These are phyloP conservation scores for Fistularia commersonii DNA, from an alignment of 2,797 vertebrate genomes.

Conservation along the genomic window DNA sequence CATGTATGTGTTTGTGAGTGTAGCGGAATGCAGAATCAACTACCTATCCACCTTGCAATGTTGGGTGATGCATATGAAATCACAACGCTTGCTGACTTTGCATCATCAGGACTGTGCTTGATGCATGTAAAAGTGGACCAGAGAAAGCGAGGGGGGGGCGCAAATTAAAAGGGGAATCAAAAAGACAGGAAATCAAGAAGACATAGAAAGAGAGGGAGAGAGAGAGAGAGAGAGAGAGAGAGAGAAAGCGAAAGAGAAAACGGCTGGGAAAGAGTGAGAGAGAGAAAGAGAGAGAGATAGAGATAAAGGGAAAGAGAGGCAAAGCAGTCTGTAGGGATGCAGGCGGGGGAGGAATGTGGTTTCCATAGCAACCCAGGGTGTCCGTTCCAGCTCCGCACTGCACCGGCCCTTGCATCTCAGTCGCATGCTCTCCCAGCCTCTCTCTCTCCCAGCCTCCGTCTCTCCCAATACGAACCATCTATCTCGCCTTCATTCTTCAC, in stretches of 20 bases:
- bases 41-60: constrained; percentile 56
- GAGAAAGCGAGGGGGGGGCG: constrained; percentile 11
- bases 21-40: constrained; percentile 62
- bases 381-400: constrained; percentile 83
- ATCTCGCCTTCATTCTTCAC: constrained; percentile 48
- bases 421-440: constrained; percentile 43
- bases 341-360: constrained; percentile 85
- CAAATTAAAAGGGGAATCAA: no score
- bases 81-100: constrained; percentile 55
- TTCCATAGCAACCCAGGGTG: constrained; percentile 83
- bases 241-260: constrained; percentile 30
- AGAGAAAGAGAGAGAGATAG: constrained; percentile 56
- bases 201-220: no score
- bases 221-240: no score
- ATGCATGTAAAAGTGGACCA: constrained; percentile 32
- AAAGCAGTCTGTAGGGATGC: constrained; percentile 81
- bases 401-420: constrained; percentile 70
- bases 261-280: constrained; percentile 60
- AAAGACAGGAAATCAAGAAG: no score
- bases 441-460: constrained; percentile 23
- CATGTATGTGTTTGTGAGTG: constrained; percentile 48
- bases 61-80: constrained; percentile 47
- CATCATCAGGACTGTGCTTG: constrained; percentile 40
- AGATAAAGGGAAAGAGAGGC: constrained; percentile 53
- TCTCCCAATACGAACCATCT: constrained; percentile 36